Base-by-base conservation (phyloP, 30 jellyfish, hydroid and myxozoan species). In the Hydractinia echinata region DNA sequence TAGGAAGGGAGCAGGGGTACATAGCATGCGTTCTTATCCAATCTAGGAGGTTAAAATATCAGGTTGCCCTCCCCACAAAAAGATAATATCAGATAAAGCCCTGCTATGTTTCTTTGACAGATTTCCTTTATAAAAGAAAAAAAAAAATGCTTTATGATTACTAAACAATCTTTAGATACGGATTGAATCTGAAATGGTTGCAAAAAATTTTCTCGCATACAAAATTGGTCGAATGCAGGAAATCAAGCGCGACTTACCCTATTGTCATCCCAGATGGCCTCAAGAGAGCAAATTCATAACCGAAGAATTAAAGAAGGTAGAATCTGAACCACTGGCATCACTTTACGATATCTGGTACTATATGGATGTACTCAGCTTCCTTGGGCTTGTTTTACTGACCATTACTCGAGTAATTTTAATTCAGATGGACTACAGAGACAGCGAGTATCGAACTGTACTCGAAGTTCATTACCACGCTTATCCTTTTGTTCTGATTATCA, bases 401-500 rank as follows among this genome's bases (percentile, higher is more conserved):
- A 66, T 80, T n/a, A 80, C 84, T 8, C 87, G 87, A 7, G 66
- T 66, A 4, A 62, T 80, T 50, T 49, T 80, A 15, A 51, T 80
- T 61, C 8, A 4, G n/a, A 53, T 20, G 13, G 84, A 80, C 20
- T 51, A 61, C 69, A 69, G 51, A 15, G 49, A 56, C 5, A n/a
- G 30, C 11, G 73, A 44, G 9, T 80, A 80, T 53, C 5, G 5
- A 7, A 9, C 21, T 9, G 66, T 84, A 51, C 44, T 80, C 18
- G 61, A 51, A 30, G n/a, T 68, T 21, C 87, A 80, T 53, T 80
- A 80, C 54, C 82, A 80, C 54, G 87, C 87, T 8, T 80, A 60
- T 67, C 87, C 99, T 3, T 19, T 94, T 72, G 86, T 95, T 7
- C 76, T 94, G 51, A 87, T 94, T n/a, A 81, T 94, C 19, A 94